Evolutionary conservation across 2,113 vertebrate species (phyloP), one percentile per base, ranked within the genome.

Genomic region (Passer montanus): DNA sequence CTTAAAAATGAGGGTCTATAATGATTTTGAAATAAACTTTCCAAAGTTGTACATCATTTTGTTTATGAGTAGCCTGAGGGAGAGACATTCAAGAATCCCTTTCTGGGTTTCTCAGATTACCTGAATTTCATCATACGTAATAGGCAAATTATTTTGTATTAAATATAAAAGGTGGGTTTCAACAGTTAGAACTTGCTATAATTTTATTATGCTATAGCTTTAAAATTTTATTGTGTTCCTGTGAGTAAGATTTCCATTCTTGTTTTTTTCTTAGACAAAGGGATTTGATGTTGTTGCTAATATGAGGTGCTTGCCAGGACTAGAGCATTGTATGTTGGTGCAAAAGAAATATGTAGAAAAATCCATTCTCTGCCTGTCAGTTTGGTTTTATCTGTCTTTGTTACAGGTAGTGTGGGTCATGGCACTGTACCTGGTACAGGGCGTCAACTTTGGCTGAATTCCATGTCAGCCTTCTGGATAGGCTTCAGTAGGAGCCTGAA

Each of bases 1-100:
- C 43, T 92, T 91, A 77, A 94, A 95, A 96, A 87, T 81, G 68
- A 88, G 83, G 44, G 44, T 90, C 68, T 95, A 9, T 58, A 56
- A 89, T 58, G 59, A 95, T 93, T 95, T 75, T 84, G 74, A 95
- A 95, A 91, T 87, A 94, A 93, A 90, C 41, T 94, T 94, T 96
- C 89, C 47, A 47, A 81, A 83, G 76, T 80, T 89, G 78, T 96
- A 96, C 44, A 89, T 96, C 20, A 94, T 93, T 91, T 93, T 91
- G 31, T 97, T 96, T 97, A 97, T 94, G 93, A 94, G 76, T 95
- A 95, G 96, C 96, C 95, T 62, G 74, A 68, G 95, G 97, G 95
- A 89, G n/a, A 96, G 59, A 94, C 93, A 83, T 82, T 73, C 72
- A 95, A 94, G 87, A 77, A 97, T 90, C 59, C 30, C 63, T 95